Base-by-base conservation (phyloP, 2,797 vertebrate genomes). In the Prunella strophiata region DNA sequence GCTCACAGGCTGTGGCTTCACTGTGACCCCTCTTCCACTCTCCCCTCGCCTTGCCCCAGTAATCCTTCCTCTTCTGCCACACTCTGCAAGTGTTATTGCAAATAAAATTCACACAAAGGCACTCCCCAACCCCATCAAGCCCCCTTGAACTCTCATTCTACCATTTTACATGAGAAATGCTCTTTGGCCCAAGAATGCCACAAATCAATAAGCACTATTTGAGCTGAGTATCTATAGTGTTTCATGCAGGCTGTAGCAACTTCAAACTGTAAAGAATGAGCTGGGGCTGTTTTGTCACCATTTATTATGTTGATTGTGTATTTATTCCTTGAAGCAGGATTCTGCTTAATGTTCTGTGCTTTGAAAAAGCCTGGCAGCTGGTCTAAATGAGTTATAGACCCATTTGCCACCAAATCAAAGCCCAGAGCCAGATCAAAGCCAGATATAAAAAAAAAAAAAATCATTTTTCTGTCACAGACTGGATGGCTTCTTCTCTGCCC, bases 301-400 rank as follows among this genome's bases (percentile, higher is more conserved):
- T 96, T 96, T 97, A 95, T 94, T 96, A 97, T 94, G 95, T 87
- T 96, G 95, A 97, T 97, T 93, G 94, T 77, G 74, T 93, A 86
- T 97, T 94, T 94, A 96, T 98, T 97, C 95, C 93, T 96, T 82
- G 77, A 93, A 95, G 94, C 86, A 85, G 63, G 92, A 83, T 91
- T 94, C 86, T 92, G 91, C 93, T 95, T 95, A 92, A 94, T 91
- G 91, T 90, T 90, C 91, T 88, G 71, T 77, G 65, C 87, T 93
- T 76, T 84, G 73, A 91, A 96, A 97, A 54, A 85, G 93, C 92
- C 89, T 97, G 91, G 97, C 97, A 97, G 97, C 94, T 94, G 81
- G 91, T 95, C 94, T 95, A 97, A 97, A 98, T 98, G 96, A 98
- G 93, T 98, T 98, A 98, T 98, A 96, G 97, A 97, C 96, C 97